Evolutionary conservation across 2,113 vertebrate species (phyloP).

Genomic region (Halichoeres trimaculatus): DNA sequence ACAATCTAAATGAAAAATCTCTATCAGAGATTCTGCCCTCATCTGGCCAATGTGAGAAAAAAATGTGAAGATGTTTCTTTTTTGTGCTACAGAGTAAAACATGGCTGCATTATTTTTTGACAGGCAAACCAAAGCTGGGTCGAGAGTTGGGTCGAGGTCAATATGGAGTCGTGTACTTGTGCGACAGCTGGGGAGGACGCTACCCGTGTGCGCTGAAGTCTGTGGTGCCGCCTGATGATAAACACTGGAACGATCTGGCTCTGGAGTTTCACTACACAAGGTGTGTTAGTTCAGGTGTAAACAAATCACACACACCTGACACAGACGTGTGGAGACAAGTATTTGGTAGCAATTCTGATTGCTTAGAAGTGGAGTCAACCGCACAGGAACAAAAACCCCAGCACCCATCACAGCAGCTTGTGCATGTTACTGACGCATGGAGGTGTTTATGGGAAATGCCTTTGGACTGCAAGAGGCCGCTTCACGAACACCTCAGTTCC

Average conservation of each 20-base stretch:
- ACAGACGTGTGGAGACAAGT: not conserved
- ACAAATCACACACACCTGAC: too few species aligned
- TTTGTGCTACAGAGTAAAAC: not conserved
- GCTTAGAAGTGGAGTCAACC: not conserved
- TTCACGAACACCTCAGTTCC: not conserved
- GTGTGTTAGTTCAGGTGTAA: constrained; percentile 66
- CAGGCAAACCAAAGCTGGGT: constrained; percentile 95
- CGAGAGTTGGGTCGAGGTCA: constrained; percentile 95
- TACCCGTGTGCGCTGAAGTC: constrained; percentile 97
- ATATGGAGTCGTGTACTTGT: constrained; percentile 97
- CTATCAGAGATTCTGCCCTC: too few species aligned
- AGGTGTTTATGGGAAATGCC: not conserved
- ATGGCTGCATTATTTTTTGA: not conserved
- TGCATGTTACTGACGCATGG: not conserved
- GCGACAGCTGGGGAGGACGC: constrained; percentile 94
- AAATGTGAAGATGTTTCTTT: not conserved
- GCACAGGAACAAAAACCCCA: not conserved
- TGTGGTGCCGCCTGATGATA: constrained; percentile 97
- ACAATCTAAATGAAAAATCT: too few species aligned
- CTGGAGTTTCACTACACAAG: constrained; percentile 99
- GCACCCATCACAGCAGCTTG: not conserved
- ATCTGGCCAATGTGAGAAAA: not conserved
- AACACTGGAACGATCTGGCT: constrained; percentile 99
- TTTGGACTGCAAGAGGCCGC: not conserved
- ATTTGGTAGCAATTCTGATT: not conserved